These are phyloP conservation scores for Calyptomena viridis DNA, from an alignment of 2,113 vertebrate genomes.

Conservation along the genomic window DNA sequence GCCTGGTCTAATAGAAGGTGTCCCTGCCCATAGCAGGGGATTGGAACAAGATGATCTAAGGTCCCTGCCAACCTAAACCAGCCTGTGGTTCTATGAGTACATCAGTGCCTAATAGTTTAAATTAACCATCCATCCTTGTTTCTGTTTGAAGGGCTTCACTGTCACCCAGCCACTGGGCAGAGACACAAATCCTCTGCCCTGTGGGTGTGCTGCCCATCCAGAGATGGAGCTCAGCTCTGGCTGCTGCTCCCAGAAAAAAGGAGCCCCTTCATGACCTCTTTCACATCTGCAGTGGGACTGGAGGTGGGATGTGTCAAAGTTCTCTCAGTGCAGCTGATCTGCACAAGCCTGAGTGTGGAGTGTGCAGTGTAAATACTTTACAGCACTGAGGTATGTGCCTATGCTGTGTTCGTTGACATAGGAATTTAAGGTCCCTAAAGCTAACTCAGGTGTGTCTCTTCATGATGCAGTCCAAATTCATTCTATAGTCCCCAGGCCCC, in stretches of 20 bases:
- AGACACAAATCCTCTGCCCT: background rate
- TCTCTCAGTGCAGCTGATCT: background rate
- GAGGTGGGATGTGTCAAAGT: background rate
- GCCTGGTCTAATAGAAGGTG: background rate
- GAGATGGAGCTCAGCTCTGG: background rate
- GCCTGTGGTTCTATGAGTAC: background rate
- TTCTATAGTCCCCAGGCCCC: background rate
- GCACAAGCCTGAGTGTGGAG: background rate
- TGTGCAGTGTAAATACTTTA: background rate
- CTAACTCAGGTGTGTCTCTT: background rate
- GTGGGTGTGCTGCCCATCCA: fast-evolving
- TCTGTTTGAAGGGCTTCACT: background rate
- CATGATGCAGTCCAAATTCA: background rate
- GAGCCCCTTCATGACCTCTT: background rate
- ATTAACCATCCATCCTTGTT: background rate
- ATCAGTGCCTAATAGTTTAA: background rate
- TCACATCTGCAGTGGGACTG: fast-evolving
- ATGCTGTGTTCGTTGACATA: background rate
- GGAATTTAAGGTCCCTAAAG: background rate
- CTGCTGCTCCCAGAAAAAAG: background rate
- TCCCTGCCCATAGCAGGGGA: background rate
- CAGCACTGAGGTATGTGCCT: background rate
- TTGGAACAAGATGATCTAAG: background rate
- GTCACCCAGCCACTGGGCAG: background rate
- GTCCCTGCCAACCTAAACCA: background rate